Percentiles rank a stretch among this genome's conserved stretches.
Evolutionary conservation across 2,797 vertebrate species (phyloP).

Genomic region (Pipistrellus kuhlii): DNA sequence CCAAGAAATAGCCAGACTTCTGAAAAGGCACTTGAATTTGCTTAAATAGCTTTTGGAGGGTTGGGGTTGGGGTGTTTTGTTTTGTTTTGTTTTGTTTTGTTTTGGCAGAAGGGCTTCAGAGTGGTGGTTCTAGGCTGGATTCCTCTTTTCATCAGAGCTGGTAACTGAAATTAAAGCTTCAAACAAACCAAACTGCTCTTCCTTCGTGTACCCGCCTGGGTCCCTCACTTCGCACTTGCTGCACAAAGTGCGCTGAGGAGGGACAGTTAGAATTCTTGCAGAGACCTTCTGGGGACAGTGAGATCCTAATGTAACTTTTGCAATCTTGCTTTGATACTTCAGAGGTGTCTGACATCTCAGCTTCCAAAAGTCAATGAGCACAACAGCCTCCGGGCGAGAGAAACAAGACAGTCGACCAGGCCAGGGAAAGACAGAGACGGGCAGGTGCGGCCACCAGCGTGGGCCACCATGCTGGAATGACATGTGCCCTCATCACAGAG

Average conservation of each 20-base stretch:
- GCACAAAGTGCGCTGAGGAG: neutral
- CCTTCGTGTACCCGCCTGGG: neutral
- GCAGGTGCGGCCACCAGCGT: neutral
- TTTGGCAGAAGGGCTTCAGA: neutral
- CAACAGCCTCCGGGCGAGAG: constrained; percentile 72
- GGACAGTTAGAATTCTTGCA: constrained; percentile 14
- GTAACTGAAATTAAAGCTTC: constrained; percentile 52
- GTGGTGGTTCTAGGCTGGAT: constrained; percentile 29
- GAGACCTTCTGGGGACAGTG: constrained; percentile 31
- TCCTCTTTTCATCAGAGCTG: constrained; percentile 15
- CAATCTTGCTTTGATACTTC: neutral
- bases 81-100: neutral
- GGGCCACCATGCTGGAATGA: constrained; percentile 76
- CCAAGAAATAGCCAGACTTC: constrained; percentile 58
- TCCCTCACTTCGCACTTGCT: neutral
- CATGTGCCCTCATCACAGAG: constrained; percentile 73
- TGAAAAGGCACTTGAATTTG: constrained; percentile 42
- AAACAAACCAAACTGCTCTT: constrained; percentile 1
- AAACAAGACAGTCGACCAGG: constrained; percentile 66
- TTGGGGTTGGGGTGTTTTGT: neutral
- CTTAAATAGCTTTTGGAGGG: neutral
- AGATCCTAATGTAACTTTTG: constrained; percentile 13
- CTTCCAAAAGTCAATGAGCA: constrained; percentile 67
- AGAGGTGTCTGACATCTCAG: constrained; percentile 59
- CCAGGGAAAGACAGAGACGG: constrained; percentile 48